Evolutionary conservation across 2,888 invertebrate genomes (phyloP), one percentile per base, ranked within the genome.

Genomic region (Ecdyonurus torrentis): DNA sequence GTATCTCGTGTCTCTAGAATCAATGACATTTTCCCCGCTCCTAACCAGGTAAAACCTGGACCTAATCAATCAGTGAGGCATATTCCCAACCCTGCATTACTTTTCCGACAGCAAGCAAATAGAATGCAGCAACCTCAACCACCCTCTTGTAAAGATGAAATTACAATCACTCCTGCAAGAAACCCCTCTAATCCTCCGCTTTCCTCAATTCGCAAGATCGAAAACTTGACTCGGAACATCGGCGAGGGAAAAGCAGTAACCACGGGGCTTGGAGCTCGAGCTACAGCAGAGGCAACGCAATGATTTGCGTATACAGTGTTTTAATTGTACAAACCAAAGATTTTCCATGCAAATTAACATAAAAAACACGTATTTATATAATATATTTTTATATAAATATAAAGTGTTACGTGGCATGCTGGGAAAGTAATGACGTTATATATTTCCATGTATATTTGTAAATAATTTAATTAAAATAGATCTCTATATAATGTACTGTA

Each of bases 51-150:
- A 55, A 55, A 55, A 67, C 72, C 71, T 18, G 70, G 75, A 68
- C 74, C 78, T 70, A 83, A 83, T 69, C 82, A 82, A 64, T 80
- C 78, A 23, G 81, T 83, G 24, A 74, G 83, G 55, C 83, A 81
- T 68, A 83, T 84, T 66, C 83, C 83, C 2, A 83, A 83, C 72
- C 83, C 83, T 2, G 82, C 82, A 61, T 67, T 83, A 67, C 78
- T 82, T 53, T 77, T 79, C 67, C 77, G 82, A 65, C 81, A 81
- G 69, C 76, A 77, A 24, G 61, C 58, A 3, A 59, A 59, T 1
- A 58, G 59, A 20, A 24, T 63, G 52, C 61, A 61, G 19, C 59
- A 63, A 20, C 25, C 2, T 58, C 50, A 19, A 50, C 62, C 0
- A 23, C 55, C 1, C 7, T 20, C 58, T 25, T 19, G 2, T 58